Percentiles rank a stretch among this genome's conserved stretches.
Evolutionary conservation across 2,797 vertebrate genomes (phyloP).

Genomic region (Typhlichthys subterraneus): DNA sequence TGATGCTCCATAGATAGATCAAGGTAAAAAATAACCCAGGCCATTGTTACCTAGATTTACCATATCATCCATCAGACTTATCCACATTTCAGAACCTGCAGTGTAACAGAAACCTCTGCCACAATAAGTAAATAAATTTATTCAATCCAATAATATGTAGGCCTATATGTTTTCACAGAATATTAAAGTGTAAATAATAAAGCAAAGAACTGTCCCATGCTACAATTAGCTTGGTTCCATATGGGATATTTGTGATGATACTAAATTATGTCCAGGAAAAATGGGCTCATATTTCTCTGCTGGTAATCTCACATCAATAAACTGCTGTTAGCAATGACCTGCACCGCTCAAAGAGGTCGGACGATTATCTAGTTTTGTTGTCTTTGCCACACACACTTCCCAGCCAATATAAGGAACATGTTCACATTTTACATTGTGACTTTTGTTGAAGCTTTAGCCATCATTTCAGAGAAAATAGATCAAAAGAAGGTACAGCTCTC

Average conservation of each 20-base stretch:
- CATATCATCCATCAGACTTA: too few species aligned
- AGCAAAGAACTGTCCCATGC: slow-evolving; percentile 12
- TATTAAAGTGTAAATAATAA: too few species aligned
- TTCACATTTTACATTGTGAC: slow-evolving; percentile 16
- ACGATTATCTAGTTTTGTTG: slow-evolving; percentile 40
- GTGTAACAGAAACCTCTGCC: too few species aligned
- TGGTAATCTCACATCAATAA: slow-evolving; percentile 62
- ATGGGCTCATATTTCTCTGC: slow-evolving; percentile 43
- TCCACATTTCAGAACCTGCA: too few species aligned
- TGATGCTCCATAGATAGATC: too few species aligned
- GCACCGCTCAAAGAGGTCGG: slow-evolving; percentile 28
- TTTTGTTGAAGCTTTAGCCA: not conserved
- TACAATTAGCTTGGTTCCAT: slow-evolving; percentile 46
- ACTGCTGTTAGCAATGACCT: slow-evolving; percentile 57
- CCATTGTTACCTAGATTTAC: too few species aligned
- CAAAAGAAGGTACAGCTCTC: too few species aligned
- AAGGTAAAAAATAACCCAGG: too few species aligned
- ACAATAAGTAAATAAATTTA: too few species aligned
- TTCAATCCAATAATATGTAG: too few species aligned
- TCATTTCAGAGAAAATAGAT: not conserved
- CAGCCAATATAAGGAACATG: slow-evolving; percentile 24
- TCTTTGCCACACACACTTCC: slow-evolving; percentile 57
- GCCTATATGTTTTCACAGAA: too few species aligned
- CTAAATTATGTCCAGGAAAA: slow-evolving; percentile 51
- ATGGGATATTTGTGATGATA: slow-evolving; percentile 51